Conservation (phyloP, 1,140 invertebrate genomes). For the Lepidotrigona ventralis region DNA sequence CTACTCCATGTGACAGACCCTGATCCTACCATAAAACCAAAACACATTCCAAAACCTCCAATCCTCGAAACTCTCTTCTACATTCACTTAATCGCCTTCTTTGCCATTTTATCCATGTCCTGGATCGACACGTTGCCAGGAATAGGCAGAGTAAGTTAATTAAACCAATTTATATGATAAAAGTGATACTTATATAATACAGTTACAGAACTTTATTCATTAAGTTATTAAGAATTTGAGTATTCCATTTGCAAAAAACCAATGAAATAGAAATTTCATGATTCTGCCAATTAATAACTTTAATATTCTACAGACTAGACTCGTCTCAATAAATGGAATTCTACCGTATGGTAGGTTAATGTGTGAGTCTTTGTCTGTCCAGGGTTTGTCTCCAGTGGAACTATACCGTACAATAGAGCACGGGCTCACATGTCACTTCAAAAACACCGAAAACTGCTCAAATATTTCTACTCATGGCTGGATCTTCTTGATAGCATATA, state of each 20-base stretch:
- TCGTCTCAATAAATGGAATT: neutral
- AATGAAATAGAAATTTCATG: neutral
- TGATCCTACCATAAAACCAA: constrained; percentile 73
- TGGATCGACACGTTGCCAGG: constrained; percentile 79
- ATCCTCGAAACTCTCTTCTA: constrained; percentile 75
- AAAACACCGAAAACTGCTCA: constrained; percentile 68
- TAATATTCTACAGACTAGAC: neutral
- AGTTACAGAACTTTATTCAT: neutral
- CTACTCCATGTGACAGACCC: constrained; percentile 76
- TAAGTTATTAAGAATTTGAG: neutral
- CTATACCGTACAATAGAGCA: constrained; percentile 68
- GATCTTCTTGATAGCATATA: constrained; percentile 79
- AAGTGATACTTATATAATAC: no score
- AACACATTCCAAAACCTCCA: constrained; percentile 73
- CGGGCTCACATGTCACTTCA: constrained; percentile 72
- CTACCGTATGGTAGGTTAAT: neutral
- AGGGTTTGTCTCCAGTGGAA: constrained; percentile 70
- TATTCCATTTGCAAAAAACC: neutral
- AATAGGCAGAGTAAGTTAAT: constrained; percentile 77
- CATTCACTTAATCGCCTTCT: constrained; percentile 78
- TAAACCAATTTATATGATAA: neutral
- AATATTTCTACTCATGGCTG: constrained; percentile 79
- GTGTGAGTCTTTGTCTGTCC: neutral
- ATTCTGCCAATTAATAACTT: neutral
- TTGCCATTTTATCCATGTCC: constrained; percentile 74